Evolutionary conservation across 2,797 vertebrate species (phyloP).

Genomic region (Mus spretus): DNA sequence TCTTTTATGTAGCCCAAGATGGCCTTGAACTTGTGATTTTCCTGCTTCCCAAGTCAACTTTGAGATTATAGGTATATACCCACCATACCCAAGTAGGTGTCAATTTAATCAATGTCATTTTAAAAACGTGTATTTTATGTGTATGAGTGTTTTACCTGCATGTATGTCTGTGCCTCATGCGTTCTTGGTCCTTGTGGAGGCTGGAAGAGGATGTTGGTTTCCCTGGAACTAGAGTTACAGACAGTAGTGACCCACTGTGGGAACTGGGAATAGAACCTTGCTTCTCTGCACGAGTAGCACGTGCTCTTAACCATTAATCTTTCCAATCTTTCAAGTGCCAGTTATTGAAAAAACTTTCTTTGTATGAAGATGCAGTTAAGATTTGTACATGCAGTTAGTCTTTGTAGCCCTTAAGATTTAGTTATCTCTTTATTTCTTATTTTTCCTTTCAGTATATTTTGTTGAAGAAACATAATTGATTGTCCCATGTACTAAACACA

Average conservation of each 20-base stretch:
- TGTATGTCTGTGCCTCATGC: not conserved
- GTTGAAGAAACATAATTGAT: slow-evolving; percentile 16
- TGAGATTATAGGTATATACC: not conserved
- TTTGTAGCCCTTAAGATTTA: not conserved
- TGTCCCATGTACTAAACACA: not conserved
- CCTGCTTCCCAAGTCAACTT: not conserved
- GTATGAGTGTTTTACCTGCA: not conserved
- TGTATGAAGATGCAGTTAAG: slow-evolving; percentile 3
- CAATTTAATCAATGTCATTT: not conserved
- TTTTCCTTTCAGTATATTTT: slow-evolving; percentile 32
- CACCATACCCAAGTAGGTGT: not conserved
- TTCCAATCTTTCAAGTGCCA: not conserved
- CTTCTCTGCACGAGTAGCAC: not conserved
- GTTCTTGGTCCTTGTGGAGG: not conserved
- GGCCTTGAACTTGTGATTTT: not conserved
- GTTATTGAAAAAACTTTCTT: slow-evolving; percentile 19
- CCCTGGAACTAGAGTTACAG: not conserved
- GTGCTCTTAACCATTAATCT: not conserved
- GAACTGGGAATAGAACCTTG: not conserved
- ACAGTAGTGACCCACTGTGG: too few species aligned
- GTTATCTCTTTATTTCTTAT: not conserved
- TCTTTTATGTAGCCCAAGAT: not conserved
- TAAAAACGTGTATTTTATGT: not conserved
- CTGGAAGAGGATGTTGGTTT: not conserved
- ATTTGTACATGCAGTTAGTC: not conserved